Base-by-base conservation (phyloP, 2,113 vertebrate species). In the Eolophus roseicapilla region DNA sequence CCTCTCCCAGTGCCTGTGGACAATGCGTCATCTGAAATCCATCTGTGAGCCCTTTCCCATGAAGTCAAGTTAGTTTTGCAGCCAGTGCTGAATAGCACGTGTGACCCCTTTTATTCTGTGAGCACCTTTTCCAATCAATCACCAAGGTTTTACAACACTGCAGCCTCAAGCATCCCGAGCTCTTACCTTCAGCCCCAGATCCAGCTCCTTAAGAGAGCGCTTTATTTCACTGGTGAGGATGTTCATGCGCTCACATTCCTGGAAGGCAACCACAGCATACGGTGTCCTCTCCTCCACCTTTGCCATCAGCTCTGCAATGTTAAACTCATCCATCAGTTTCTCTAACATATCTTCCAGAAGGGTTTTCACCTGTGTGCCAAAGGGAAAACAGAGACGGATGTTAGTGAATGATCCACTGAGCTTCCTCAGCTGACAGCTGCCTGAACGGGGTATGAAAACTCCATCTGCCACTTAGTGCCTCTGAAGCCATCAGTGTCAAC, bases 211-310 rank as follows among this genome's bases (percentile, higher is more conserved):
- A 6, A 99, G 98, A 0, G 99, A 99, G 79, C 93, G 95, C 94
- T 95, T 98, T 20, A 99, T 98, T 88, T 99, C 98, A 18, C 95
- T 90, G 2, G 98, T 99, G 35, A 99, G 99, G 53, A 93, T 2
- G 82, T 99, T 99, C 99, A 99, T 99, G 75, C 98, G 98, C 52
- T 99, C 99, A 11, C 99, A 99, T 96, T 99, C 99, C 97, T 99
- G 99, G 46, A 99, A 97, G 13, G 97, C 98, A 37, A 99, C 99
- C 53, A 99, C 99, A 1, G 98, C 82, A 13, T 99, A 99, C 0
- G 99, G 99, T 0, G 98, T 99, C 93, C 98, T 98, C 77, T 99
- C 99, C 94, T 99, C 98, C 35, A 98, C 98, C 86, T 96, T 99
- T 3, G 95, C 98, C 97, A 98, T 96, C 94, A 99, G 96, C 88